Evolutionary conservation across 2,113 vertebrate genomes (phyloP).

Genomic region (Telmatochromis brichardi): DNA sequence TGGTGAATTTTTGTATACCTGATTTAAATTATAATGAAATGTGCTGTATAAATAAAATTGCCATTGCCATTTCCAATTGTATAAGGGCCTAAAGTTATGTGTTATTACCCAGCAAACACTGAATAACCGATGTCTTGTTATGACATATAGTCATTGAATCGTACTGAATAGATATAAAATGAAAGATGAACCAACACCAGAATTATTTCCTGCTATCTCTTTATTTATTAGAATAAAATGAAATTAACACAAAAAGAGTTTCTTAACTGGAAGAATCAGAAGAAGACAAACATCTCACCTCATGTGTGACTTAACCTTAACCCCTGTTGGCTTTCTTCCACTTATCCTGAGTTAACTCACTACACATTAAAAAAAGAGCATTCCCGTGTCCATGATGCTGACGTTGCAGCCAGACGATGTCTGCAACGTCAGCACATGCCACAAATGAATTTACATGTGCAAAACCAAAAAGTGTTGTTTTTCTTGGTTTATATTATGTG

Average conservation of each 20-base stretch:
- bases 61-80: neutral
- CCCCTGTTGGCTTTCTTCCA: neutral
- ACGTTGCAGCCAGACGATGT: accelerated
- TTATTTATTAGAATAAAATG: neutral
- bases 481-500: neutral
- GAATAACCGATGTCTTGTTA: accelerated
- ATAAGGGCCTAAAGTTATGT: neutral
- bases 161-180: neutral
- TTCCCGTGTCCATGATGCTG: neutral
- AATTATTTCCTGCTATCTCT: neutral
- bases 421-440: neutral
- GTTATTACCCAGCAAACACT: neutral
- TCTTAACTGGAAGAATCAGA: neutral
- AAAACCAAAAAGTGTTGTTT: neutral
- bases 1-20: neutral
- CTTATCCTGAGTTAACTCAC: neutral
- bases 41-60: neutral
- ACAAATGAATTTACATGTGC: neutral
- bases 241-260: neutral
- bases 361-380: neutral
- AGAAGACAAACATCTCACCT: neutral
- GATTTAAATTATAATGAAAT: neutral
- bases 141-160: neutral
- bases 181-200: neutral
- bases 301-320: neutral